Conservation (phyloP, 2,113 vertebrate species). For the Crotalus viridis region DNA sequence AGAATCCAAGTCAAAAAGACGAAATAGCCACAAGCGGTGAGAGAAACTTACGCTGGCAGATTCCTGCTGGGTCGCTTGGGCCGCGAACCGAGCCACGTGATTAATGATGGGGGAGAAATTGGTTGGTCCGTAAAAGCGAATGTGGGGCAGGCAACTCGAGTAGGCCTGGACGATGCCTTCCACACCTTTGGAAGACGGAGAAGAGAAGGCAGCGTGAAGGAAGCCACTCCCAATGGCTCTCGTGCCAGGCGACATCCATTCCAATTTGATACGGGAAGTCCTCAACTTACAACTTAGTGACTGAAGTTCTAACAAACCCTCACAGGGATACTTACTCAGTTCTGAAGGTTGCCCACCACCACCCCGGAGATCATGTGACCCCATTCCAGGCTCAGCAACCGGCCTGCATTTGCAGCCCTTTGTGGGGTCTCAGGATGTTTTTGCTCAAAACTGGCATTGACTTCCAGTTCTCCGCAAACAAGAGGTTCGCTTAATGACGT, state of each 20-base stretch:
- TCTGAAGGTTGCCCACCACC: too few relatives aligned
- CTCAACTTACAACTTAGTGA: not conserved
- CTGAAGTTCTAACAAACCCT: not conserved
- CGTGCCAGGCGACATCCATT: not conserved
- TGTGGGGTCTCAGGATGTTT: not conserved
- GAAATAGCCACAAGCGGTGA: not conserved
- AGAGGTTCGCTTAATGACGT: not conserved
- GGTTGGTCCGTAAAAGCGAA: constrained; percentile 96
- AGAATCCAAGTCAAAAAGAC: not conserved
- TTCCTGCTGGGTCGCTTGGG: constrained; percentile 90
- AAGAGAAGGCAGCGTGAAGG: constrained; percentile 8
- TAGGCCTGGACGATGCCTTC: constrained; percentile 95
- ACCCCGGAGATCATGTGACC: too few relatives aligned
- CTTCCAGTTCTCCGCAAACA: not conserved
- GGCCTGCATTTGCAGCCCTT: too few relatives aligned
- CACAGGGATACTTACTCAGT: not conserved
- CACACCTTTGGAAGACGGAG: constrained; percentile 76
- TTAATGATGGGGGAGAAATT: constrained; percentile 96
- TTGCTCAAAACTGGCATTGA: not conserved
- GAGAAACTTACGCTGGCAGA: constrained; percentile 80
- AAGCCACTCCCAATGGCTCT: not conserved
- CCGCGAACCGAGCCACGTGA: constrained; percentile 92
- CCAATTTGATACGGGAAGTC: not conserved
- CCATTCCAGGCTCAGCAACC: too few relatives aligned
- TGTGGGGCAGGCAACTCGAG: constrained; percentile 90